Percentiles rank a stretch among this genome's conserved stretches.
Conservation (phyloP, 2,888 invertebrate genomes). For the Gymnosoma rotundatum region DNA sequence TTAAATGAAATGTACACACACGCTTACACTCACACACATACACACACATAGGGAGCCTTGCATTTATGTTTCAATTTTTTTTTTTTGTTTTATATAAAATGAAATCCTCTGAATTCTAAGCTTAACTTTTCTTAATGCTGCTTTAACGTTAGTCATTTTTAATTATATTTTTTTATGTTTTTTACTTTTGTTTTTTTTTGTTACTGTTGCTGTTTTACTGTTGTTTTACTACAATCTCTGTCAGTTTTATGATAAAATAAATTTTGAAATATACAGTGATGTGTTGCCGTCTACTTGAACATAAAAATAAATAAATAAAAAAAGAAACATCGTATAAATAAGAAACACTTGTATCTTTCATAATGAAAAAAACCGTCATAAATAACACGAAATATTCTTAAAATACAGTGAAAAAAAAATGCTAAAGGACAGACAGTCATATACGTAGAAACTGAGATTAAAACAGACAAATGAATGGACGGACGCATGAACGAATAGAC, state of each 20-base stretch:
- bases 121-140: constrained; percentile 59
- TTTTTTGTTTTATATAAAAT: constrained; percentile 8
- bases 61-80: neutral
- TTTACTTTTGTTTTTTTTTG: constrained; percentile 9
- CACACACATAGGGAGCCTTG: neutral
- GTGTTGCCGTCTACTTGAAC: constrained; percentile 62
- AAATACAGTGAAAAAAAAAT: constrained; percentile 22
- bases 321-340: constrained; percentile 33
- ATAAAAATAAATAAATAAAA: constrained; percentile 33
- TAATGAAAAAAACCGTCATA: constrained; percentile 69
- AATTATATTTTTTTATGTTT: constrained; percentile 14
- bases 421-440: constrained; percentile 28
- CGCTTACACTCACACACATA: neutral
- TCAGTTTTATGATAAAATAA: constrained; percentile 69
- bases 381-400: constrained; percentile 71
- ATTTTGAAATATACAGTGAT: constrained; percentile 57
- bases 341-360: constrained; percentile 72
- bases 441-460: neutral
- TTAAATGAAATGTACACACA: neutral
- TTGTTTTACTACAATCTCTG: constrained; percentile 64
- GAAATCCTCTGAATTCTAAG: constrained; percentile 51
- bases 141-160: constrained; percentile 55
- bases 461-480: constrained; percentile 36
- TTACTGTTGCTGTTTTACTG: constrained; percentile 23
- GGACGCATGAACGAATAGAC: constrained; percentile 4